Evolutionary conservation across 2,888 invertebrate species (phyloP), one percentile per base, ranked within the genome.

Genomic region (Cerastis leucographa): DNA sequence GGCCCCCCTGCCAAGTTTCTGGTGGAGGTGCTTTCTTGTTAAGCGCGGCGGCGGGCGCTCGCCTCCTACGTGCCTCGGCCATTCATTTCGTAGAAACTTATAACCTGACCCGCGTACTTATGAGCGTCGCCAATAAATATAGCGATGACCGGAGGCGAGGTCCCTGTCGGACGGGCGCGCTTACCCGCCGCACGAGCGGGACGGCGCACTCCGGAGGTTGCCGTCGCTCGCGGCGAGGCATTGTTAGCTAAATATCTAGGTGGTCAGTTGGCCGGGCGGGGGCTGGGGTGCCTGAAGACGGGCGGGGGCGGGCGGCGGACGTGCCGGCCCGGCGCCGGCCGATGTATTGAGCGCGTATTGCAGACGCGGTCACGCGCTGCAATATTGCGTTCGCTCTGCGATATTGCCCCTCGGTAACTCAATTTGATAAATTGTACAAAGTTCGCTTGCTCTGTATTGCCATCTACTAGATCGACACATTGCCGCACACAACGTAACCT

Each of bases 311-410:
- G 95, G 95, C 92, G 93, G 94, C 93, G 94, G 94, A 94, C 95
- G 96, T 95, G 95, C 94, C 88, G 94, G 93, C 94, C 94, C 92
- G 94, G 94, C 95, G 95, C 95, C 95, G 95, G 94, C 94, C 96
- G 96, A 96, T 96, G 96, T 97, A 97, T 97, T 95, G 97, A 97
- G 96, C 97, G 97, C 95, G 96, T 95, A 95, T 96, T 96, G 96
- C 96, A 96, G 96, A 96, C 95, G 96, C 96, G 96, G 96, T 96
- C 96, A 96, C 96, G 96, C 96, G 96, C 96, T 96, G 96, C 96
- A 96, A 96, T 96, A 96, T 96, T 96, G 96, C 96, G 96, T 96
- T 94, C 96, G 95, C 94, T 94, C 92, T 93, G 92, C 95, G 95
- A 96, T 96, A 96, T 96, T 96, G 95, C 96, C 95, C 94, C 95